These are phyloP conservation scores for Cheilosia variabilis DNA, from an alignment of 2,888 invertebrate species.

Conservation along the genomic window DNA sequence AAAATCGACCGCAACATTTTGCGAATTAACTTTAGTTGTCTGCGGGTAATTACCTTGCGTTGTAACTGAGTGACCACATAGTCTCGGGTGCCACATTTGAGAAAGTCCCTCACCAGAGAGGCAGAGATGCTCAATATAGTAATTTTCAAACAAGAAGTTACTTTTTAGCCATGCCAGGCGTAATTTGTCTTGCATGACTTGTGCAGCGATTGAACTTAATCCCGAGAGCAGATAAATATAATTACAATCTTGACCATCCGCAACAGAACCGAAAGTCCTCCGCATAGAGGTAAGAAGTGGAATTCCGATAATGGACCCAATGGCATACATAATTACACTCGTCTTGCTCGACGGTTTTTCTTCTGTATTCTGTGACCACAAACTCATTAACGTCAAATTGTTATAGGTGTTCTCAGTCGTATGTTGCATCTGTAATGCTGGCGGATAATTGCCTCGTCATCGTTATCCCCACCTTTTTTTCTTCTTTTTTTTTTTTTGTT, in stretches of 20 bases:
- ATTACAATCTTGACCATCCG: slow-evolving; percentile 8
- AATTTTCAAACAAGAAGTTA: slow-evolving; percentile 6
- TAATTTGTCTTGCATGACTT: neutral
- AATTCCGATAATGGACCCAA: slow-evolving; percentile 23
- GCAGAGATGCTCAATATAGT: neutral
- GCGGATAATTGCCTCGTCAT: slow-evolving; percentile 26
- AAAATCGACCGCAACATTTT: too few species aligned
- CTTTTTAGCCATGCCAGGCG: neutral
- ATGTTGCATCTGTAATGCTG: neutral
- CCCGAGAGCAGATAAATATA: neutral
- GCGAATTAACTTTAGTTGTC: too few species aligned
- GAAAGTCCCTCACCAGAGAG: neutral
- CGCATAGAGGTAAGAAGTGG: neutral
- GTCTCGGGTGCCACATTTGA: neutral
- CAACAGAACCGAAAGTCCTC: neutral
- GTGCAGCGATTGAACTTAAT: neutral
- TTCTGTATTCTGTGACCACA: slow-evolving; percentile 7
- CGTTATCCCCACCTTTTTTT: neutral
- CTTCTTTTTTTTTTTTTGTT: neutral
- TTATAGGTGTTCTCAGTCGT: neutral
- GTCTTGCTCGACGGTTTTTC: neutral
- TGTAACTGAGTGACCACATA: neutral
- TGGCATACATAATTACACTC: slow-evolving; percentile 19
- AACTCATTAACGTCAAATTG: slow-evolving; percentile 25
- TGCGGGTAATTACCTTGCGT: too few species aligned